These are phyloP conservation scores for Lumbricus terrestris DNA, from an alignment of 2,888 invertebrate genomes.

Conservation along the genomic window DNA sequence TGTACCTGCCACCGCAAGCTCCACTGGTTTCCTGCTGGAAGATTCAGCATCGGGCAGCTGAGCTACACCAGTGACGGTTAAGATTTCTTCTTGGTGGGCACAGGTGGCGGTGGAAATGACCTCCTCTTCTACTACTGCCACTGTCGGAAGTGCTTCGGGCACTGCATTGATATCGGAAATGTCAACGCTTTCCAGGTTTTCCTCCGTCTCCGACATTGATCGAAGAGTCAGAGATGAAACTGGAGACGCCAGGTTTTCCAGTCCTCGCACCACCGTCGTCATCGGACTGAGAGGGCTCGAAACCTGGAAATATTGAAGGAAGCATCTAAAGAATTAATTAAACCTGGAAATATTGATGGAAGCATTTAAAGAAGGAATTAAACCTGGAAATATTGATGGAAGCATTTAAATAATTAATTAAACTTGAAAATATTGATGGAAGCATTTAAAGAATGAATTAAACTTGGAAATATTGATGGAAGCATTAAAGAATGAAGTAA, in stretches of 20 bases:
- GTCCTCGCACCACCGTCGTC: not conserved
- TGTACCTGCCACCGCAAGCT: not conserved
- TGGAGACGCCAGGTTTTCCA: not conserved
- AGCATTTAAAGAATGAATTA: not conserved
- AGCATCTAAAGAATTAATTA: not conserved
- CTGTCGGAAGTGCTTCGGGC: not conserved
- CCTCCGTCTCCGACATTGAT: not conserved
- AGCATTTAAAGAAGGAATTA: not conserved
- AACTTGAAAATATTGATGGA: not conserved
- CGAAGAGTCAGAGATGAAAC: not conserved
- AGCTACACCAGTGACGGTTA: not conserved
- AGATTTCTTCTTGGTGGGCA: not conserved
- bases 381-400: not conserved
- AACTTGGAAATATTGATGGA: not conserved
- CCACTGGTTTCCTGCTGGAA: not conserved
- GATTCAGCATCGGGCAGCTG: not conserved
- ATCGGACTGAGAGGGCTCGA: conserved; percentile 8
- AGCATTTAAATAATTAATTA: not conserved
- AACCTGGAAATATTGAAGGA: not conserved
- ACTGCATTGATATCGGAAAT: not conserved
- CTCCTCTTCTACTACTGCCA: not conserved
- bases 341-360: not conserved
- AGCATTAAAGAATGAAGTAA: not conserved
- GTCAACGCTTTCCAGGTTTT: not conserved
- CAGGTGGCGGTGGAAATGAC: not conserved